Evolutionary conservation across 2,113 vertebrate species (phyloP).

Genomic region (Etheostoma cragini): DNA sequence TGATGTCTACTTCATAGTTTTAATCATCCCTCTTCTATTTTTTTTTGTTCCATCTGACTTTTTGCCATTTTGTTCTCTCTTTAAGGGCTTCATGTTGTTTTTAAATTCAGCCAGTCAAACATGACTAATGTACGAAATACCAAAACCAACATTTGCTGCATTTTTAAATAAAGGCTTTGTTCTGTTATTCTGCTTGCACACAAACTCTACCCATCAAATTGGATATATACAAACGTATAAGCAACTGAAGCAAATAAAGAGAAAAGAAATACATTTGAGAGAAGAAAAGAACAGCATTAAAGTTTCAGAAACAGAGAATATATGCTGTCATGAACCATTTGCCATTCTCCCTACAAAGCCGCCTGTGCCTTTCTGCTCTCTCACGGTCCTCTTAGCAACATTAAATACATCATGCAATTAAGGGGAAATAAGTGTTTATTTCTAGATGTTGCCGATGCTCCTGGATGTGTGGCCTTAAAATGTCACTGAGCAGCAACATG

Average conservation of each 20-base stretch:
- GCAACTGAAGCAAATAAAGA: background rate
- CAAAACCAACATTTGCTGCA: background rate
- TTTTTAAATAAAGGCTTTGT: background rate
- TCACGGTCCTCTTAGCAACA: background rate
- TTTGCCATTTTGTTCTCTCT: background rate
- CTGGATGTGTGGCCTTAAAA: background rate
- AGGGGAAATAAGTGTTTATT: constrained; percentile 28
- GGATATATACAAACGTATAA: background rate
- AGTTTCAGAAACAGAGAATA: background rate
- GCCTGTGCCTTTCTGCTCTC: background rate
- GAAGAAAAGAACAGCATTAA: background rate
- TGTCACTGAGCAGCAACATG: background rate
- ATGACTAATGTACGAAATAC: background rate
- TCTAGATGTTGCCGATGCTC: constrained; percentile 3
- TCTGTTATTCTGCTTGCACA: background rate
- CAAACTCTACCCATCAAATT: background rate
- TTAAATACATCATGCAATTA: constrained; percentile 31
- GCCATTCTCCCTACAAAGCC: background rate
- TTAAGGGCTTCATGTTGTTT: background rate
- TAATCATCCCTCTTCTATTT: background rate
- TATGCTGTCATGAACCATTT: background rate
- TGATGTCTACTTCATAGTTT: background rate
- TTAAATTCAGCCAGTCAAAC: background rate
- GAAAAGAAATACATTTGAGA: background rate
- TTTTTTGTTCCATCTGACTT: background rate